Base-by-base conservation (phyloP, 2,888 invertebrate genomes). In the Graphium colonna region DNA sequence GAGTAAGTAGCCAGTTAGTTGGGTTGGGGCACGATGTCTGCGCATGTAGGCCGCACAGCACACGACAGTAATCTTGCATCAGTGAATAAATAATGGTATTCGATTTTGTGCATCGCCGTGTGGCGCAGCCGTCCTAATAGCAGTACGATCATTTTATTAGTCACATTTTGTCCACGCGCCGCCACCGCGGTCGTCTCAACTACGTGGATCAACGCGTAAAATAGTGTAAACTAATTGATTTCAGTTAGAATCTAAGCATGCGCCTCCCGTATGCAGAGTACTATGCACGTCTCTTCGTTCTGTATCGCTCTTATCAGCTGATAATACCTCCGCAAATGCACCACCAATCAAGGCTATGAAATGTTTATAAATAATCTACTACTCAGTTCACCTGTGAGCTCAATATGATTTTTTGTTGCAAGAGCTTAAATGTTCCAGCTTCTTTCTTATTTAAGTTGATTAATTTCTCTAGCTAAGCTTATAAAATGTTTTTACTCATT, bases 11-110 rank as follows among this genome's bases (percentile, higher is more conserved):
- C 65, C 65, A 62, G 43, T 65, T 65, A 61, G 63, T 66, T 67
- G 62, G 67, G 62, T 65, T 57, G 62, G 67, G 71, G 68, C 58
- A 70, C 64, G 67, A 74, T 76, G 72, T 77, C 73, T 83, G 86
- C 83, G 85, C 86, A 86, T 81, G 80, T 82, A 83, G 80, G 77
- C 75, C 77, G 82, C 78, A 21, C 75, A 79, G n/a, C n/a, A 77
- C 75, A 79, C 76, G 77, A 80, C 78, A 78, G 77, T 84, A 86
- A 84, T 85, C 82, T 85, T 80, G 77, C 77, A 79, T 76, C 71
- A 70, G 77, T 83, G 76, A 83, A 82, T 83, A 78, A 76, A 75
- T 84, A 79, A 85, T 83, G 73, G 70, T 71, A 73, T 86, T 86
- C 79, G 83, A 84, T 84, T 77, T 82, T 79, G 79, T 85, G 85